A percentile compares a stretch with the other conserved stretches of the same genome.
These are phyloP conservation scores for Stegostoma tigrinum DNA, from an alignment of 2,113 vertebrate species.

Conservation along the genomic window DNA sequence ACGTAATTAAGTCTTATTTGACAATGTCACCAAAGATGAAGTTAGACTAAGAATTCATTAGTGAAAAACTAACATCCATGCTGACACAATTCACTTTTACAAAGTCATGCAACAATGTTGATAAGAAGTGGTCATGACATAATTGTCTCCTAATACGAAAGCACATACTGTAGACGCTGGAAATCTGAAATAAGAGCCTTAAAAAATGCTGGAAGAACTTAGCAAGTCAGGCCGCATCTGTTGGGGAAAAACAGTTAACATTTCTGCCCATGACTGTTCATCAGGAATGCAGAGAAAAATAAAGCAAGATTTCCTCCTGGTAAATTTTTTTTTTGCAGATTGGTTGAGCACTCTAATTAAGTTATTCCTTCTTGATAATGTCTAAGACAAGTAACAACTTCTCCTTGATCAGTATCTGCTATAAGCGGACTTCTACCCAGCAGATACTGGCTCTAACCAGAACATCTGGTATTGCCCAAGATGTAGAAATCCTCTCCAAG, in stretches of 20 bases:
- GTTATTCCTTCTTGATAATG: neutral
- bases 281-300: too few relatives aligned
- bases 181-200: too few relatives aligned
- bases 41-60: neutral
- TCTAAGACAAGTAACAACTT: neutral
- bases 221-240: too few relatives aligned
- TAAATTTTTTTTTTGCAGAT: too few relatives aligned
- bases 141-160: too few relatives aligned
- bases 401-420: neutral
- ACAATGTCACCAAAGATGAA: neutral
- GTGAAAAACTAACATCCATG: neutral
- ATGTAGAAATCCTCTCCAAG: neutral
- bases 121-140: neutral
- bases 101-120: neutral
- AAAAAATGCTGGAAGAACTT: too few relatives aligned
- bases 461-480: neutral
- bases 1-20: neutral
- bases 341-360: neutral
- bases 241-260: too few relatives aligned
- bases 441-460: neutral
- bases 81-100: neutral
- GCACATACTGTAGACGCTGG: too few relatives aligned
- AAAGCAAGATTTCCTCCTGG: too few relatives aligned
- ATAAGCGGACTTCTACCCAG: neutral
- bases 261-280: too few relatives aligned